Evolutionary conservation across 2,113 vertebrate genomes (phyloP), one percentile per base, ranked within the genome.

Genomic region (Prunella himalayana): DNA sequence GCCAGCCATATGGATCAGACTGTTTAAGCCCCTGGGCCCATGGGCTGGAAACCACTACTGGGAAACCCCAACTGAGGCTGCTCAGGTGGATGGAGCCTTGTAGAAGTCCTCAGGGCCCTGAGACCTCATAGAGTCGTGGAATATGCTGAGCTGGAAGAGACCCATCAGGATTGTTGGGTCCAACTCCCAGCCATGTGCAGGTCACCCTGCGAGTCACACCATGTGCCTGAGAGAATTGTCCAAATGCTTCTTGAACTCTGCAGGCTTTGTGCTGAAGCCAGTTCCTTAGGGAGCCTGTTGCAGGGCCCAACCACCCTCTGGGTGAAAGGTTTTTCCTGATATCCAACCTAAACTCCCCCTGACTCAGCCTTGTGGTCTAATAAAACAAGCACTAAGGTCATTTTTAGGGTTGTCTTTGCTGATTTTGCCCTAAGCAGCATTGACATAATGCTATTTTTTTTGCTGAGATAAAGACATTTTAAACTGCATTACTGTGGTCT

Each of bases 11-110:
- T 1, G n/a, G 35, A 4, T 41, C 25, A 51, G 14, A 11, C 6
- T 39, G 6, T 35, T 63, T 42, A n/a, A 64, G 10, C 2, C 15
- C 22, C 13, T 21, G 21, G 22, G 2, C 3, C 27, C 1, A 0
- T 6, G 4, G 15, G 20, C 9, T 54, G 20, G 44, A 13, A 73
- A 4, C 3, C 23, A 4, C 11, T 33, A 6, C 7, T 3, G 2
- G 45, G 13, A 70, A 69, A 6, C 1, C 9, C 11, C 14, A 10
- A 0, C 1, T 60, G 17, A 82, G 23, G 28, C 15, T 84, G 22
- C 6, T 64, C 22, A 12, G 24, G 21, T 33, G 2, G 5, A 31
- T 17, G 15, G 53, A 70, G n/a, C 6, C 10, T 65, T 61, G 4
- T 8, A 64, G 13, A 31, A 57, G 11, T 5, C 28, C 15, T 73